phyloP scores from a whole-genome alignment of 2,888 invertebrate genomes.

The Formica aserva region DNA sequence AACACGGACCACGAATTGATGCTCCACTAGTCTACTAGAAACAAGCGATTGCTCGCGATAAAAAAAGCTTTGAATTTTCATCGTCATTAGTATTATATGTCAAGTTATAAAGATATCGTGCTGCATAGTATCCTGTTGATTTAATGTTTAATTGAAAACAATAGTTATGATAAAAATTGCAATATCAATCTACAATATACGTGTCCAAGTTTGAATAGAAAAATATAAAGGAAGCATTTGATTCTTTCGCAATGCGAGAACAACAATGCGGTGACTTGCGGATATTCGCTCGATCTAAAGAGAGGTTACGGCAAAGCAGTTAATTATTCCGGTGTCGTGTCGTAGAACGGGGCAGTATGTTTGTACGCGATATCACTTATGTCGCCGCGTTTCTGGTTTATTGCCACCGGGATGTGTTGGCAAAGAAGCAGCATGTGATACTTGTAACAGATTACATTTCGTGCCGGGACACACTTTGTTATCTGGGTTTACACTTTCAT shows the following conservation, averaged over 20 bases:
- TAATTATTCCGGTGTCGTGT: conserved; percentile 61
- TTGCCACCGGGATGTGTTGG: conserved; percentile 73
- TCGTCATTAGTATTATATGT: background rate
- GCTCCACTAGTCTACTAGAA: background rate
- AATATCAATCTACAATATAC: background rate
- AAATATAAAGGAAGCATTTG: conserved; percentile 8
- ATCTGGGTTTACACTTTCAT: conserved; percentile 77
- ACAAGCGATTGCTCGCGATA: conserved; percentile 19
- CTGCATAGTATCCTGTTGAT: no score
- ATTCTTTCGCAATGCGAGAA: background rate
- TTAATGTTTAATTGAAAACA: background rate
- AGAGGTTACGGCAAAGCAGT: conserved; percentile 55
- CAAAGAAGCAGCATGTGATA: conserved; percentile 75
- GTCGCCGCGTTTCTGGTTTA: conserved; percentile 75
- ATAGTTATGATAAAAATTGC: background rate
- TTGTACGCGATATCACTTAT: conserved; percentile 72
- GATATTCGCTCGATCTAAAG: conserved; percentile 28
- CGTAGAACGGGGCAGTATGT: conserved; percentile 56
- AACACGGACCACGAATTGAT: conserved; percentile 38
- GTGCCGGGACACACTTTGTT: conserved; percentile 77
- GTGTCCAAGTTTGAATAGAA: background rate
- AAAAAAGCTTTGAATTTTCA: conserved; percentile 8
- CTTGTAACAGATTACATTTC: conserved; percentile 77
- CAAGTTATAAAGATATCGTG: background rate
- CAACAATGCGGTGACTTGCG: background rate